Conservation (phyloP, 2,888 invertebrate genomes). For the Caenorhabditis parvicauda region DNA sequence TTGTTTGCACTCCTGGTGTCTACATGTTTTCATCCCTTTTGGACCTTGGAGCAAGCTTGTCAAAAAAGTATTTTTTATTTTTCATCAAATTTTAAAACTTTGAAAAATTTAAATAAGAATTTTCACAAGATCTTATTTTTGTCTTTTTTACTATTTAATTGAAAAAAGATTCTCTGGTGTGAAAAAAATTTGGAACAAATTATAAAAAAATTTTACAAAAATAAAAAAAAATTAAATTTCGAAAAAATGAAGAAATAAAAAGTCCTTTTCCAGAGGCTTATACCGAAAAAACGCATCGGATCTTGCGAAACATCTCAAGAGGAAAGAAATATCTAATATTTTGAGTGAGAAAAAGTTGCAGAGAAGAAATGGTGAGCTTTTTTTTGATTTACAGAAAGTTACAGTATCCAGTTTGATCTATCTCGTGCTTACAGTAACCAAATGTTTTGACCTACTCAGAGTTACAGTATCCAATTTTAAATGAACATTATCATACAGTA, state of each 20-base stretch:
- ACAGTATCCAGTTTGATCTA: too few relatives aligned
- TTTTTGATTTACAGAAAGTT: neutral
- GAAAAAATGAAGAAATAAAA: neutral
- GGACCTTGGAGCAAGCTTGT: conserved; percentile 35
- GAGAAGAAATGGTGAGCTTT: conserved; percentile 19
- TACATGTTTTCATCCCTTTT: conserved; percentile 35
- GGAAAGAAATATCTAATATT: conserved; percentile 24
- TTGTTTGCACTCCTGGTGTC: conserved; percentile 22
- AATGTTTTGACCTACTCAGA: too few relatives aligned
- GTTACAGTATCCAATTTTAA: too few relatives aligned
- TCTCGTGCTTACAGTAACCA: too few relatives aligned
- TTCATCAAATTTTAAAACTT: too few relatives aligned
- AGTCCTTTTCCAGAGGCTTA: conserved; percentile 6
- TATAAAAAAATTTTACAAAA: too few relatives aligned
- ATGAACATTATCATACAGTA: too few relatives aligned
- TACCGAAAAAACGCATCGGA: conserved; percentile 16
- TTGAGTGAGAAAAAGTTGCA: conserved; percentile 19
- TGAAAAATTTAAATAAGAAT: too few relatives aligned
- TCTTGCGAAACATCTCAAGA: conserved; percentile 18
- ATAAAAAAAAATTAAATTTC: too few relatives aligned
- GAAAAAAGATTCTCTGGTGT: too few relatives aligned
- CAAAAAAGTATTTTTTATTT: conserved; percentile 9
- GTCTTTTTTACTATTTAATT: neutral
- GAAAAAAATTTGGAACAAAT: too few relatives aligned
- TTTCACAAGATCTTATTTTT: too few relatives aligned